Evolutionary conservation across 1,140 invertebrate species (phyloP).

Genomic region (Scaptomyza pallida): DNA sequence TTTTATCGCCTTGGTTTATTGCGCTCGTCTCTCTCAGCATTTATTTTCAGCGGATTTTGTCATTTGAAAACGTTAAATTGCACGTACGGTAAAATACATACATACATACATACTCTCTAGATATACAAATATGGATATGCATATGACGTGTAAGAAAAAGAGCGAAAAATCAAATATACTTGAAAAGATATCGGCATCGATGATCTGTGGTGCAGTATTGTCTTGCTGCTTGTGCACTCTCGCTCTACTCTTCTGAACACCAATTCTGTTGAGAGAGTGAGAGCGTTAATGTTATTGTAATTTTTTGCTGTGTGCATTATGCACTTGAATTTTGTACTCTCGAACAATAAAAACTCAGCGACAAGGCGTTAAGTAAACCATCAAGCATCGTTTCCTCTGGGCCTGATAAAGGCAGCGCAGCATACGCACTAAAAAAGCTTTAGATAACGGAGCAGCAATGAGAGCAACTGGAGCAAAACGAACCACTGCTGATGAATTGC

Average conservation of each 20-base stretch:
- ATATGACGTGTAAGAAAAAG: constrained; percentile 14
- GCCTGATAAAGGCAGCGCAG: constrained; percentile 26
- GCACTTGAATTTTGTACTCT: constrained; percentile 19
- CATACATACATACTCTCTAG: background rate
- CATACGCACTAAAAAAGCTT: constrained; percentile 5
- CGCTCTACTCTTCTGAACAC: background rate
- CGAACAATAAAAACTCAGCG: constrained; percentile 17
- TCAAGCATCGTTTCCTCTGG: constrained; percentile 29
- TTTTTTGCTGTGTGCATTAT: constrained; percentile 8
- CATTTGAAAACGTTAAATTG: constrained; percentile 16
- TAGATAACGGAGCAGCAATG: constrained; percentile 16
- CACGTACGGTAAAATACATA: background rate
- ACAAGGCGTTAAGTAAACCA: constrained; percentile 35
- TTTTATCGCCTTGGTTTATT: constrained; percentile 16
- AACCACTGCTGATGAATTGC: background rate
- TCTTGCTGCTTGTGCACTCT: background rate
- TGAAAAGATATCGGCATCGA: constrained; percentile 8
- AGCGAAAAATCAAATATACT: background rate
- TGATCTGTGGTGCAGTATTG: constrained; percentile 29
- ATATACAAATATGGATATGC: constrained; percentile 14
- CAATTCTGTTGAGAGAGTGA: constrained; percentile 1
- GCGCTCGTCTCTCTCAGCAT: constrained; percentile 13
- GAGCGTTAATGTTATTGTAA: constrained; percentile 3
- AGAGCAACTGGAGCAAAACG: constrained; percentile 34
- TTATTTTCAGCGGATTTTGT: constrained; percentile 54